Evolutionary conservation across 2,888 invertebrate species (phyloP).

Genomic region (Eupithecia insigniata): DNA sequence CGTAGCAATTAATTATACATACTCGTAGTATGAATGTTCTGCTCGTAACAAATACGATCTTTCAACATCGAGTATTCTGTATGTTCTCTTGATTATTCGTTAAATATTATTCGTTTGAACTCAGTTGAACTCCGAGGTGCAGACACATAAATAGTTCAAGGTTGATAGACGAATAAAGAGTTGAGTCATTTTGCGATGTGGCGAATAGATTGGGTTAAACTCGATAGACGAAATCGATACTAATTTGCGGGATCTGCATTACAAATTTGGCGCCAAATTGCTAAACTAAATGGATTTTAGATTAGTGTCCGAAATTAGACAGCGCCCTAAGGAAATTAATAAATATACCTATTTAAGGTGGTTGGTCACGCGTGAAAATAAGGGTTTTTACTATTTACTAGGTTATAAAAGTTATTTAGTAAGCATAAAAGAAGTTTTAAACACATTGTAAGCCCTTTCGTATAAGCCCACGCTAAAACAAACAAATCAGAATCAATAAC

Average conservation of each 20-base stretch:
- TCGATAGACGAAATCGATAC: slow-evolving; percentile 25
- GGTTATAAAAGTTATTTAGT: too few relatives aligned
- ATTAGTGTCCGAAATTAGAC: not conserved
- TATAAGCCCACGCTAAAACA: too few relatives aligned
- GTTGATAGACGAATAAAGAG: slow-evolving; percentile 44
- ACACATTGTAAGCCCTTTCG: too few relatives aligned
- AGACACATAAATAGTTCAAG: slow-evolving; percentile 48
- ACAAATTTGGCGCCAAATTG: not conserved
- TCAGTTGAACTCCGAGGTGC: slow-evolving; percentile 41
- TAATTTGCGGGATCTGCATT: slow-evolving; percentile 1
- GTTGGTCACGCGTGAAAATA: too few relatives aligned
- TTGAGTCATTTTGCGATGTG: slow-evolving; percentile 33
- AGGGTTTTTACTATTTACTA: too few relatives aligned
- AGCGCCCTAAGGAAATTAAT: not conserved
- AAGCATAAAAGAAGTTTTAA: too few relatives aligned
- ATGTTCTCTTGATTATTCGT: not conserved
- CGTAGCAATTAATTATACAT: too few relatives aligned
- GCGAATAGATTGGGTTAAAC: slow-evolving; percentile 20
- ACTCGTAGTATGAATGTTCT: not conserved
- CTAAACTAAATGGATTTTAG: not conserved
- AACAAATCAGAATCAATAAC: too few relatives aligned
- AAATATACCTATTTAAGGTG: not conserved
- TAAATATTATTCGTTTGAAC: slow-evolving; percentile 40
- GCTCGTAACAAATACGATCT: not conserved
- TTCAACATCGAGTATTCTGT: not conserved